phyloP scores from a whole-genome alignment of 2,797 vertebrate species.

The Enteromius anoplus region DNA sequence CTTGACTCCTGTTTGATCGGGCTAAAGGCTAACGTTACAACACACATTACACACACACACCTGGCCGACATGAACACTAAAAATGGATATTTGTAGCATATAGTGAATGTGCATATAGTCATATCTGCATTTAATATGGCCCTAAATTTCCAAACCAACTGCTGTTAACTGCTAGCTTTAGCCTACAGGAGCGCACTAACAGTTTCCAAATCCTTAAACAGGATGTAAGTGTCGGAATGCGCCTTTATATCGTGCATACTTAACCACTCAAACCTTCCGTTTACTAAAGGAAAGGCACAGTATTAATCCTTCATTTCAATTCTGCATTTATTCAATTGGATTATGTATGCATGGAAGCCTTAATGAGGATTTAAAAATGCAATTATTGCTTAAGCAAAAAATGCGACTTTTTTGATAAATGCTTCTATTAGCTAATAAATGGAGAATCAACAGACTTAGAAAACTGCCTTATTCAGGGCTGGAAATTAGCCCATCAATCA shows the following conservation, averaged over 20 bases:
- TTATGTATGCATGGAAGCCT: conserved; percentile 84
- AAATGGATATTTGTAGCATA: not conserved
- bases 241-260: conserved; percentile 38
- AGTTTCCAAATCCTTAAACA: conserved; percentile 38
- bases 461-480: conserved; percentile 93
- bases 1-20: conserved; percentile 73
- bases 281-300: conserved; percentile 69
- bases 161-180: not conserved
- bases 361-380: conserved; percentile 93
- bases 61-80: not conserved
- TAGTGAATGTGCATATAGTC: not conserved
- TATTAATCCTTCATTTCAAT: conserved; percentile 79
- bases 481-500: conserved; percentile 99
- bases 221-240: conserved; percentile 25
- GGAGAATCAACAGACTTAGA: conserved; percentile 97
- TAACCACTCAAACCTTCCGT: conserved; percentile 67
- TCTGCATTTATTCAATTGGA: conserved; percentile 89
- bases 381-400: conserved; percentile 91
- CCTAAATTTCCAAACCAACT: not conserved
- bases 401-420: conserved; percentile 91
- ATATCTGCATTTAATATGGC: not conserved
- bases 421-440: conserved; percentile 98
- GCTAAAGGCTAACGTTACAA: conserved; percentile 68
- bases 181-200: conserved; percentile 1
- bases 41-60: conserved; percentile 57